A percentile compares a stretch with the other conserved stretches of the same genome.
Evolutionary conservation across 1,140 invertebrate genomes (phyloP).

Genomic region (Tenebrio molitor): DNA sequence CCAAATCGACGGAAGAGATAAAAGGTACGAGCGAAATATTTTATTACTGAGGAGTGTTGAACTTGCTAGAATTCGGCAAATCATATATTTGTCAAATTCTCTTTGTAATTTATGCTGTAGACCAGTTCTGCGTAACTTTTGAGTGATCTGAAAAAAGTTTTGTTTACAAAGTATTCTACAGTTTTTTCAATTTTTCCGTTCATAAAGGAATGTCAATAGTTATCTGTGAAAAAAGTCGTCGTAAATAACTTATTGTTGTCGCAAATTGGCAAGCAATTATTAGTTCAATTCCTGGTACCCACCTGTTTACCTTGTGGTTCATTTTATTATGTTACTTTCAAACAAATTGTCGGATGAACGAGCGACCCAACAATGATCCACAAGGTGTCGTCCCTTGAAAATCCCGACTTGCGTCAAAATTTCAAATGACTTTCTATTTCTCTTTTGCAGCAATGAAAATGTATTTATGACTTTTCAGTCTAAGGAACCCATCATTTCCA

Average conservation of each 20-base stretch:
- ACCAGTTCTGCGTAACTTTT: too few species aligned
- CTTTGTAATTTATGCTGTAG: neutral
- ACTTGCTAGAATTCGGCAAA: neutral
- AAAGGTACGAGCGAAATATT: conserved; percentile 49
- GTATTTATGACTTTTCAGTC: conserved; percentile 67
- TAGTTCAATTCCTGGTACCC: conserved; percentile 1
- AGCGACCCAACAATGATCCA: neutral
- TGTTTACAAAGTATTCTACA: too few species aligned
- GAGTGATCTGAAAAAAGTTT: neutral
- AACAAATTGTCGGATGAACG: neutral
- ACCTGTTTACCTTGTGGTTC: conserved; percentile 2
- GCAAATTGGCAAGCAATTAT: neutral
- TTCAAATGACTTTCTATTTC: conserved; percentile 33
- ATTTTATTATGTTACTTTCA: neutral
- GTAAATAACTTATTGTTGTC: neutral
- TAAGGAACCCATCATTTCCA: conserved; percentile 68
- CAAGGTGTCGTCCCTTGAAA: neutral
- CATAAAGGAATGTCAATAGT: neutral
- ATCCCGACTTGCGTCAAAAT: conserved; percentile 16
- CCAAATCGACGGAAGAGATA: conserved; percentile 40
- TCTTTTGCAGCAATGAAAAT: conserved; percentile 55
- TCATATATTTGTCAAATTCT: neutral
- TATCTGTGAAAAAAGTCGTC: neutral
- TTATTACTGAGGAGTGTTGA: conserved; percentile 2
- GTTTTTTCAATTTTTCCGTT: neutral